Base-by-base conservation (phyloP, 2,797 vertebrate species). In the Brachymystax lenok region DNA sequence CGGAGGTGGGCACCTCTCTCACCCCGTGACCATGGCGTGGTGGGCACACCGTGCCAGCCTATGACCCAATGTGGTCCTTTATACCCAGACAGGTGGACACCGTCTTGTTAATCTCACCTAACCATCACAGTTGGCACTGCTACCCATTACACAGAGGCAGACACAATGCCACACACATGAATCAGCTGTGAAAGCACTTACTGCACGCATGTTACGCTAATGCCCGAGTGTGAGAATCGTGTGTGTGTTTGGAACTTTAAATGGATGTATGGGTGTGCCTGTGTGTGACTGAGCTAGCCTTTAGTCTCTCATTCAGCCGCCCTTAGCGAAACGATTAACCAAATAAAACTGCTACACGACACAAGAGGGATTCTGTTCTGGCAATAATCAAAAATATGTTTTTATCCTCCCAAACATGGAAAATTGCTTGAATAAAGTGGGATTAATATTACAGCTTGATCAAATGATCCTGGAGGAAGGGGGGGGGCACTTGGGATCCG, bases 401-500 rank as follows among this genome's bases (percentile, higher is more conserved):
- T 84, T 83, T 80, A 80, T 74, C 17, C 81, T 87, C 90, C 84
- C 87, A 89, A 87, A 90, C 79, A 82, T 84, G 89, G 89, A 82
- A 91, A 88, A 88, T 74, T 72, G 86, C 89, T 91, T 35, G n/a
- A 76, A 73, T 77, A 63, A 88, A 89, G 83, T 85, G 82, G 46
- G 69, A 95, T 95, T 95, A 94, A 92, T 89, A 94, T 88, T 83
- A 83, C 92, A 90, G 87, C 90, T 86, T 92, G 94, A 95, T 95
- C 89, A 95, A 94, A 96, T 95, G 94, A 95, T 93, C 92, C 92
- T 95, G 83, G 87, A 27, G 90, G 91, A 92, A 85, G 92, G 89
- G 86, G 77, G 88, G 90, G 94, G 93, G 91, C 94, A 95, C 94
- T 94, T 90, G 94, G 95, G 95, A 95, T 95, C 89, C 87, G 90